Percentiles rank a stretch among this genome's conserved stretches.
Evolutionary conservation across 2,797 vertebrate genomes (phyloP).

Genomic region (Xyrichtys novacula): DNA sequence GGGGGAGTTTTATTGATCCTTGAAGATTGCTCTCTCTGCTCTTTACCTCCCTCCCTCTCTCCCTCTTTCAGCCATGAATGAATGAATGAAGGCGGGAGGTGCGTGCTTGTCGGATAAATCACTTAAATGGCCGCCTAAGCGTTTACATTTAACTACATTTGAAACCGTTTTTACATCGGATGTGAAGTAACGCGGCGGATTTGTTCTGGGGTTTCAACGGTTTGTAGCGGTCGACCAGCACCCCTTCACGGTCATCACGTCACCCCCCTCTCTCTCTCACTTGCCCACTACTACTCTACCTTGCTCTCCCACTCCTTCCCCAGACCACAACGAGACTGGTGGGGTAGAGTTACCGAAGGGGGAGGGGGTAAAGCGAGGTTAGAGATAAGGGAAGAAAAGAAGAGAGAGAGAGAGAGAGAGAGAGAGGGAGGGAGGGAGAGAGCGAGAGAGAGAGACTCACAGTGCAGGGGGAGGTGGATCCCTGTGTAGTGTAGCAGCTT

Average conservation of each 20-base stretch:
- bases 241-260: constrained; percentile 62
- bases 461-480: constrained; percentile 63
- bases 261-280: constrained; percentile 32
- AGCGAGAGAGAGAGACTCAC: constrained; percentile 57
- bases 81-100: constrained; percentile 44
- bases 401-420: constrained; percentile 45
- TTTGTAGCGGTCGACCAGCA: neutral
- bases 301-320: constrained; percentile 36
- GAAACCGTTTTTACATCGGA: neutral
- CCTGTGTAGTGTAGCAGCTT: constrained; percentile 45
- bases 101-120: neutral
- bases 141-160: neutral
- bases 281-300: constrained; percentile 7
- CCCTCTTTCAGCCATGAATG: constrained; percentile 21
- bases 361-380: constrained; percentile 70
- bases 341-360: constrained; percentile 78
- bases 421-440: constrained; percentile 39
- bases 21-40: neutral
- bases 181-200: neutral
- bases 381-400: constrained; percentile 38
- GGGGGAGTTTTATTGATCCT: constrained; percentile 28
- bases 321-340: constrained; percentile 67
- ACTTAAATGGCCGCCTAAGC: neutral
- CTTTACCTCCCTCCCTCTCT: neutral
- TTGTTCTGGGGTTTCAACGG: neutral